These are phyloP conservation scores for Agrochola lota DNA, from an alignment of 2,888 invertebrate genomes.

Conservation along the genomic window DNA sequence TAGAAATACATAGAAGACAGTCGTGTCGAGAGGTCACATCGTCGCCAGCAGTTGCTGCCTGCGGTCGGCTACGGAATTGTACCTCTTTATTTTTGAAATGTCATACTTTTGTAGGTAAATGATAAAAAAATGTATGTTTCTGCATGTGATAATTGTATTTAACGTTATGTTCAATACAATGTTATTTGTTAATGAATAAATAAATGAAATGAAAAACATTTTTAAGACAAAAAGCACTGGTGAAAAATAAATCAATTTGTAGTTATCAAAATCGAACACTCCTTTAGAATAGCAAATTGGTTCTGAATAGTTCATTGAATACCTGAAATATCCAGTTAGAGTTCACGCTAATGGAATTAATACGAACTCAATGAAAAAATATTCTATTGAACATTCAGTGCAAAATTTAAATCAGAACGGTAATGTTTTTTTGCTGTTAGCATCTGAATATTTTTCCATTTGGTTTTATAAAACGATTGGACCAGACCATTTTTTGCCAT, in stretches of 20 bases:
- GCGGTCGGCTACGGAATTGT: no score
- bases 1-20: no score
- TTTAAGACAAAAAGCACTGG: neutral
- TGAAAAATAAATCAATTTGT: constrained; percentile 15
- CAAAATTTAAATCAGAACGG: constrained; percentile 44
- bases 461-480: constrained; percentile 6
- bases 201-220: neutral
- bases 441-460: constrained; percentile 39
- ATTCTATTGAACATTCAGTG: constrained; percentile 36
- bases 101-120: neutral
- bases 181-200: no score
- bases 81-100: neutral
- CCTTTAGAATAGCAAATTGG: constrained; percentile 50
- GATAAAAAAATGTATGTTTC: neutral
- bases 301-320: constrained; percentile 58
- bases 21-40: no score
- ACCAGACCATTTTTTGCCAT: neutral
- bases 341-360: constrained; percentile 58
- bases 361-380: constrained; percentile 54
- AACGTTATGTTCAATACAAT: no score
- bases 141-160: no score
- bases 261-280: constrained; percentile 37
- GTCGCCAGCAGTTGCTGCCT: no score
- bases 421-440: constrained; percentile 25
- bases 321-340: constrained; percentile 46